Evolutionary conservation across 2,113 vertebrate genomes (phyloP), one percentile per base, ranked within the genome.

Genomic region (Leptobrachium ailaonicum): DNA sequence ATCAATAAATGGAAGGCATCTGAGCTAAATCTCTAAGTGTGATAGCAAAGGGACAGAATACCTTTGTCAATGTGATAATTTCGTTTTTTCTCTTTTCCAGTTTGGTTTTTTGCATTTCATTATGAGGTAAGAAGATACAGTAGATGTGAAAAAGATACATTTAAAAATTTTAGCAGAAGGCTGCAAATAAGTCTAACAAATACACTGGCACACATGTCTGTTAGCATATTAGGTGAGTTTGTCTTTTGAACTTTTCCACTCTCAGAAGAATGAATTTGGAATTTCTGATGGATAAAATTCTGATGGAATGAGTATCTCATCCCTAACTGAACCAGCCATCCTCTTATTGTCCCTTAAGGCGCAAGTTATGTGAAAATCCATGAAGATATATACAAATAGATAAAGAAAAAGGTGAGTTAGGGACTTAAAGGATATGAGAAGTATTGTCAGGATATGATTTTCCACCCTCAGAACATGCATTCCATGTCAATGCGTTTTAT

Each of bases 371-470:
- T 56, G 62, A 40, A 70, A 40, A 9, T 63, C 50, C 9, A 73
- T n/a, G 11, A 58, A 80, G 14, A 41, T 63, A 41, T 50, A 44
- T 32, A 68, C 71, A 41, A 47, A 44, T 32, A 68, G 43, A 73
- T 74, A 67, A 43, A 68, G 66, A 66, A 6, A 68, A 73, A 68
- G 50, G 50, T 44, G 41, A 73, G 50, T 12, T 53, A 44, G 53
- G 42, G 56, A 40, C 62, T 79, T 68, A 56, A 66, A 66, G 63
- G 71, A 80, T 74, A 80, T 68, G 50, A 73, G 68, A 63, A 44
- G n/a, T 13, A 80, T 47, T 40, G 78, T 32, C 78, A 74, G 78
- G 71, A 80, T 74, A 80, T 80, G 50, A 80, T 73, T 74, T 74
- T 80, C 50, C 47, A 60, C 71, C 73, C 66, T 44, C 42, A 14